These are phyloP conservation scores for Melospiza melodia DNA, from an alignment of 2,113 vertebrate species.

Conservation along the genomic window DNA sequence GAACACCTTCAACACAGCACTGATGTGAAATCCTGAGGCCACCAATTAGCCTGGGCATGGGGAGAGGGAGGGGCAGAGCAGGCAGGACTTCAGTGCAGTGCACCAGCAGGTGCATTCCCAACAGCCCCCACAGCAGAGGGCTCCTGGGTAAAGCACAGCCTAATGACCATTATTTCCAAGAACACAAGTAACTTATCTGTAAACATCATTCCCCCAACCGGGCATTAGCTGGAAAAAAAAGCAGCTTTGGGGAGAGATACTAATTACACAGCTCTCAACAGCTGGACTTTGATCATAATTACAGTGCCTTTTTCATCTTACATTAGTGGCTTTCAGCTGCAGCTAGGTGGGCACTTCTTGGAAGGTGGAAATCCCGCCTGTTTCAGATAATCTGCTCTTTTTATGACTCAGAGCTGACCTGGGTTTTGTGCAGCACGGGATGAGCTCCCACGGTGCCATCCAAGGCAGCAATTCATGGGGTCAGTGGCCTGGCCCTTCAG, in stretches of 20 bases:
- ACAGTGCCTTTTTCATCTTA: slow-evolving; percentile 19
- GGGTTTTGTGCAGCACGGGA: neutral
- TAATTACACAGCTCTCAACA: slow-evolving; percentile 58
- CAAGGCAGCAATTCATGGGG: neutral
- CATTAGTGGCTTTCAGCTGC: slow-evolving; percentile 33
- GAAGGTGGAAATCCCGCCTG: slow-evolving; percentile 21
- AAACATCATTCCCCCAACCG: slow-evolving; percentile 49
- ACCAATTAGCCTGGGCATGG: neutral
- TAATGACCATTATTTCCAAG: slow-evolving; percentile 61
- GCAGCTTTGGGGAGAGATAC: neutral
- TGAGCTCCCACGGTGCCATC: neutral
- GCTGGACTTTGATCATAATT: slow-evolving; percentile 70
- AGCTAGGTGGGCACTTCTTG: slow-evolving; percentile 20
- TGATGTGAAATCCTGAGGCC: neutral
- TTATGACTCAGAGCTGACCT: slow-evolving; percentile 17
- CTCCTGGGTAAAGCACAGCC: neutral
- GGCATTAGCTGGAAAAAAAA: slow-evolving; percentile 10
- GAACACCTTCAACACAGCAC: neutral
- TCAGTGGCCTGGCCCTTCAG: neutral
- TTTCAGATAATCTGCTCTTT: neutral
- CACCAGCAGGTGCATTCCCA: slow-evolving; percentile 33
- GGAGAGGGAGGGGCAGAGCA: neutral
- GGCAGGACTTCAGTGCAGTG: neutral
- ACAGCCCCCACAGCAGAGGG: neutral
- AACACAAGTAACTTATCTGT: slow-evolving; percentile 56